Base-by-base conservation (phyloP, 2,888 invertebrate genomes). In the Desoria tigrina region DNA sequence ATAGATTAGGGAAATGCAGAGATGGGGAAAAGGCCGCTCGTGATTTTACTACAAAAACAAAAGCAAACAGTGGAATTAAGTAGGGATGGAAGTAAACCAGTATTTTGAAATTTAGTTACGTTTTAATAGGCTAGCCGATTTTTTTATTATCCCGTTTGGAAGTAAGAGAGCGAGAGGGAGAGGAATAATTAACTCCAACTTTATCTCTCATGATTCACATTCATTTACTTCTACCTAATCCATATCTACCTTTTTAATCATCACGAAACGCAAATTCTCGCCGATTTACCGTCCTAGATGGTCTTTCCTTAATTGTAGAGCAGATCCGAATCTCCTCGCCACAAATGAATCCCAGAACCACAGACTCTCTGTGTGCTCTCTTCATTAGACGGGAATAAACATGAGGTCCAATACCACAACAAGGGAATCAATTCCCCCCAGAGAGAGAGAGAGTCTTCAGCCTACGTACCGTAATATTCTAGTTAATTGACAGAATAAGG, bases 241-340 rank as follows among this genome's bases (percentile, higher is more conserved):
- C 18, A 16, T 24, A 23, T 24, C 32, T 32, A 57, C 32, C 37
- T 57, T 42, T 55, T 39, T 7, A 7, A 57, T 56, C 67, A 65
- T 66, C 66, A 67, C 69, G 68, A 65, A 63, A 60, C 63, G 63
- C 58, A 61, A 23, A 51, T 63, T 71, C 55, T 45, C 49, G 56
- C 60, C 65, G 65, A 69, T 66, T 63, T 55, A 42, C 45, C 58
- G 4, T 58, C 49, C 24, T 58, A 26, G 58, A 69, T 72, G 69
- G 72, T 72, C 72, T 66, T 58, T 59, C 61, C 64, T 60, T 71
- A 71, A 71, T 71, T 71, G 63, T 59, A 66, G 66, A 68, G 65
- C 63, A 61, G 65, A 67, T 66, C 65, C 59, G 64, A 61, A 69
- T 64, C 69, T n/a, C 39, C 63, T 69, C 50, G 54, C 66, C 69